A percentile compares a stretch with the other conserved stretches of the same genome.
These are phyloP conservation scores for Hyperoodon ampullatus DNA, from an alignment of 2,113 vertebrate genomes.

Conservation along the genomic window DNA sequence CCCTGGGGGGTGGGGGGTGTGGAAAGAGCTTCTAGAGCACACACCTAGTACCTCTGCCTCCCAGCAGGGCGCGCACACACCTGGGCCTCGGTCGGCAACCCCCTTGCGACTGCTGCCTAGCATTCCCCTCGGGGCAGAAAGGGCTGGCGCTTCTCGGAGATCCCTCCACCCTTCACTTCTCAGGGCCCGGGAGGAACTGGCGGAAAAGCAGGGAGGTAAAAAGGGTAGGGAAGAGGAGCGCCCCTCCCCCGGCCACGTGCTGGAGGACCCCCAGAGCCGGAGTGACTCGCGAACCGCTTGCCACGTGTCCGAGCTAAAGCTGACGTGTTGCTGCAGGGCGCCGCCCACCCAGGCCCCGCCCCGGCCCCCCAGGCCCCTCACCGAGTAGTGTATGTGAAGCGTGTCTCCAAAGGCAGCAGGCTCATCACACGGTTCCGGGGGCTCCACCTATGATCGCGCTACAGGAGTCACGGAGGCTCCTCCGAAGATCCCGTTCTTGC, in stretches of 20 bases:
- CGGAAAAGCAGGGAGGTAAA: background rate
- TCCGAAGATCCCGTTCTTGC: background rate
- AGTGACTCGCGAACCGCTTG: slow-evolving; percentile 8
- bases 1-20: slow-evolving; percentile 84
- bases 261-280: background rate
- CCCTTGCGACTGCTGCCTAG: background rate
- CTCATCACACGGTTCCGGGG: slow-evolving; percentile 88
- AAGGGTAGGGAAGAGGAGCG: background rate
- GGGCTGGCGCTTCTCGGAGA: background rate
- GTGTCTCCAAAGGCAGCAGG: slow-evolving; percentile 91
- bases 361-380: slow-evolving; percentile 82
- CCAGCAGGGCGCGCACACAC: background rate
- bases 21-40: slow-evolving; percentile 8
- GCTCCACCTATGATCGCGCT: slow-evolving; percentile 71
- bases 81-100: background rate
- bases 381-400: slow-evolving; percentile 95
- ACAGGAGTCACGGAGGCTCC: background rate
- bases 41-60: background rate
- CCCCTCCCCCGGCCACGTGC: slow-evolving; percentile 56
- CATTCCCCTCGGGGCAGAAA: background rate
- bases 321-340: slow-evolving; percentile 91
- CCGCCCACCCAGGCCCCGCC: slow-evolving; percentile 46
- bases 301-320: slow-evolving; percentile 82
- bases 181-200: background rate
- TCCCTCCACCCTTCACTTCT: slow-evolving; percentile 30